phyloP scores from a whole-genome alignment of 2,797 vertebrate genomes.

The Chaenodraco wilsoni region DNA sequence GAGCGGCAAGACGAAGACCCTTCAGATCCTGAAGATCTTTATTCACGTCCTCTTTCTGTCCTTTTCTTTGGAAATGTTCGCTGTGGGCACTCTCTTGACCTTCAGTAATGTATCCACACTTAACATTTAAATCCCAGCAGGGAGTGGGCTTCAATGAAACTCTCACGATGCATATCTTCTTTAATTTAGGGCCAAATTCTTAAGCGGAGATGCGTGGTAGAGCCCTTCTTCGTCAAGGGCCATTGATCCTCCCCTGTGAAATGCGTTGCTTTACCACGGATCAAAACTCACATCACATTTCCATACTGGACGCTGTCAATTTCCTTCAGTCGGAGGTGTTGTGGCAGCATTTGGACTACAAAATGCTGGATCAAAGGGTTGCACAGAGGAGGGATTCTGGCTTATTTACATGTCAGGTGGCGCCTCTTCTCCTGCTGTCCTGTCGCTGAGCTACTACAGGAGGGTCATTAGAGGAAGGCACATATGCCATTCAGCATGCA shows the following conservation, averaged over 20 bases:
- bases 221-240: conserved; percentile 4
- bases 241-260: conserved; percentile 23
- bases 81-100: conserved; percentile 57
- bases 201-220: not conserved
- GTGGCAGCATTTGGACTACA: conserved; percentile 60
- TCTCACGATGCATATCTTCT: conserved; percentile 29
- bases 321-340: conserved; percentile 3
- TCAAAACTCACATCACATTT: not conserved
- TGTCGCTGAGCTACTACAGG: conserved; percentile 52
- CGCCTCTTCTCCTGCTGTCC: conserved; percentile 48
- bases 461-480: conserved; percentile 76
- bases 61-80: conserved; percentile 32
- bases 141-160: conserved; percentile 19
- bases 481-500: conserved; percentile 76
- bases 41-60: conserved; percentile 27
- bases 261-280: not conserved
- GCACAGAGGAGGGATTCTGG: conserved; percentile 57
- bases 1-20: conserved; percentile 43
- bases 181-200: conserved; percentile 39
- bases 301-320: not conserved
- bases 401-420: conserved; percentile 68
- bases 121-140: conserved; percentile 60
- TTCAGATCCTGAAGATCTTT: conserved; percentile 63
- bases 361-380: conserved; percentile 74
- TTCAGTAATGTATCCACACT: conserved; percentile 61